Evolutionary conservation across 2,113 vertebrate species (phyloP).

Genomic region (Haplotaxodon microlepis): DNA sequence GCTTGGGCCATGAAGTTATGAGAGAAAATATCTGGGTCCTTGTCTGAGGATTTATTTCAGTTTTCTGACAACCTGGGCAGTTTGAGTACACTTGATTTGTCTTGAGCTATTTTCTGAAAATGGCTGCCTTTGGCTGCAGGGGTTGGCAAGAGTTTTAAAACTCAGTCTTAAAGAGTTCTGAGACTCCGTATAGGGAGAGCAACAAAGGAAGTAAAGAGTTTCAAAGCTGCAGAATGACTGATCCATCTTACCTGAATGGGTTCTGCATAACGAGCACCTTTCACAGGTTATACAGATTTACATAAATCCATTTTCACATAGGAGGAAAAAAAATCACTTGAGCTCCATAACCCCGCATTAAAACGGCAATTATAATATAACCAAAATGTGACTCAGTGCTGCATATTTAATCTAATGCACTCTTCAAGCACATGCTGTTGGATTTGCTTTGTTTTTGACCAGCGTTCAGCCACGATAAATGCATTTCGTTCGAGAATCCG

Average conservation of each 20-base stretch:
- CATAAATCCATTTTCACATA: neutral
- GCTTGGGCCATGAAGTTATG: neutral
- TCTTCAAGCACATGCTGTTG: neutral
- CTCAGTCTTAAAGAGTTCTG: neutral
- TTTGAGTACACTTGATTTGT: neutral
- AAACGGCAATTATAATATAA: neutral
- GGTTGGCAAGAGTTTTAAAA: neutral
- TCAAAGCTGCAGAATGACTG: neutral
- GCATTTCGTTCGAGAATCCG: neutral
- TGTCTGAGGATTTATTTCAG: neutral
- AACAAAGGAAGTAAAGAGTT: neutral
- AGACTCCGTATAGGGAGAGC: neutral
- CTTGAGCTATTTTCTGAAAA: neutral
- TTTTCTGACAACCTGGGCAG: neutral
- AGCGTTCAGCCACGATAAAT: neutral
- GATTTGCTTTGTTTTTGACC: neutral
- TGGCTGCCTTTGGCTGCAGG: neutral
- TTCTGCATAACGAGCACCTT: neutral
- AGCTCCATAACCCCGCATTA: neutral
- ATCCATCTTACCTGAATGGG: neutral
- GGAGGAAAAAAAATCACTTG: neutral
- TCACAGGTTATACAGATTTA: neutral
- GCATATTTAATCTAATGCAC: neutral
- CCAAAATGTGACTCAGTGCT: neutral
- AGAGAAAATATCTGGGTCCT: neutral